Evolutionary conservation across 2,797 vertebrate species (phyloP), one percentile per base, ranked within the genome.

Genomic region (Limosa lapponica): DNA sequence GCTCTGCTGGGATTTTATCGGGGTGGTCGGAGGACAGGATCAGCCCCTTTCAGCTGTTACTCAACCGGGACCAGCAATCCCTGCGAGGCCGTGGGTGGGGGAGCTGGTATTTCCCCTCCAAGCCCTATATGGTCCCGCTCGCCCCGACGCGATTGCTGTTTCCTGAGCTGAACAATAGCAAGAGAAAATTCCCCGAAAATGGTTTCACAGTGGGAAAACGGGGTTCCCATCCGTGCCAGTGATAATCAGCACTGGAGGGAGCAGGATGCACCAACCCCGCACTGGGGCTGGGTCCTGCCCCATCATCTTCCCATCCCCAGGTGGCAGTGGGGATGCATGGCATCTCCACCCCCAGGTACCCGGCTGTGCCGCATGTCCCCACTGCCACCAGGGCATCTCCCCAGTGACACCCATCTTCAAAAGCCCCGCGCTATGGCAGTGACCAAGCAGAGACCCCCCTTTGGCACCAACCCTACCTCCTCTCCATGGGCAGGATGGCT

Each of bases 81-180:
- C 84, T 51, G 39, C 1, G 25, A 85, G 79, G 91, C 92, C 58
- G 71, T 87, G 96, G 95, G 95, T 82, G 87, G 89, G 88, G 93
- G 75, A 77, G 37, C 52, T 39, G 11, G 52, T 83, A 95, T 81
- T 96, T 95, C 94, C 95, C 94, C 61, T 96, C 54, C 3, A 7
- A 95, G 80, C 86, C 57, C 82, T 87, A 8, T 27, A 65, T 4
- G 74, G 84, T 85, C 93, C 84, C 0, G 6, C 64, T 94, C 6
- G 0, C 69, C 59, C 48, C 6, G 2, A 61, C 10, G 2, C 48
- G 1, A 55, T 34, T 54, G 48, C 75, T 3, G 13, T 24, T 97
- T 97, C 96, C 96, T 95, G 95, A 95, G 52, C 44, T 0, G 0
- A 96, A 97, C 96, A 97, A 97, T 97, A 91, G 95, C 11, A 0